Conservation (phyloP, 2,888 invertebrate genomes). For the Clanis bilineata region DNA sequence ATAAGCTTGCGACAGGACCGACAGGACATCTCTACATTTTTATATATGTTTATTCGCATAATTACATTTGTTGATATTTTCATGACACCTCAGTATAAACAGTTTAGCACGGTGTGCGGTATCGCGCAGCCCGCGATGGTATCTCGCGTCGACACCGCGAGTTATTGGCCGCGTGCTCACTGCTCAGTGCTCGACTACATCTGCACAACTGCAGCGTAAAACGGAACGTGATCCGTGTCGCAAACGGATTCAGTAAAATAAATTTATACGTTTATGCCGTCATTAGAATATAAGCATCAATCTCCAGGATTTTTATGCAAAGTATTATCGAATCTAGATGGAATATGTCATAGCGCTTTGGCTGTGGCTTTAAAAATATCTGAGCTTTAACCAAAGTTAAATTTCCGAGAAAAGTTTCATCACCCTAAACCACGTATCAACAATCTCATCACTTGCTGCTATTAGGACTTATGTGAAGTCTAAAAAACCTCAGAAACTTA, state of each 20-base stretch:
- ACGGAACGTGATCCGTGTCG: constrained; percentile 1
- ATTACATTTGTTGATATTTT: neutral
- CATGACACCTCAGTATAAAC: neutral
- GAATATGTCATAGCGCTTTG: no score
- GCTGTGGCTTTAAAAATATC: no score
- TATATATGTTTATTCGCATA: no score
- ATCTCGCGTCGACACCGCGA: constrained; percentile 47
- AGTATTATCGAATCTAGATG: no score
- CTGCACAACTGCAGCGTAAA: constrained; percentile 13
- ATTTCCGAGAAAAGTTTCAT: no score
- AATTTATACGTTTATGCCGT: neutral
- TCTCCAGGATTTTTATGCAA: neutral
- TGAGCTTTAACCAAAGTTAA: no score
- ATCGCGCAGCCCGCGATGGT: constrained; percentile 40
- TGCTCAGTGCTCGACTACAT: constrained; percentile 22
- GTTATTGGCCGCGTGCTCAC: constrained; percentile 41
- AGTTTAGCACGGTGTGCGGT: constrained; percentile 30
- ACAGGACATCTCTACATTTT: no score
- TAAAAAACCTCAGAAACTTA: no score
- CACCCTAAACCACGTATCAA: no score
- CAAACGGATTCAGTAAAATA: neutral
- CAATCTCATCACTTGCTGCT: no score
- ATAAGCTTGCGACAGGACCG: no score
- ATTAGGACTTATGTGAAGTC: no score
- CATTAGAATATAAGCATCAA: neutral